phyloP scores from a whole-genome alignment of 2,113 vertebrate species.

The Ramphastos sulfuratus region DNA sequence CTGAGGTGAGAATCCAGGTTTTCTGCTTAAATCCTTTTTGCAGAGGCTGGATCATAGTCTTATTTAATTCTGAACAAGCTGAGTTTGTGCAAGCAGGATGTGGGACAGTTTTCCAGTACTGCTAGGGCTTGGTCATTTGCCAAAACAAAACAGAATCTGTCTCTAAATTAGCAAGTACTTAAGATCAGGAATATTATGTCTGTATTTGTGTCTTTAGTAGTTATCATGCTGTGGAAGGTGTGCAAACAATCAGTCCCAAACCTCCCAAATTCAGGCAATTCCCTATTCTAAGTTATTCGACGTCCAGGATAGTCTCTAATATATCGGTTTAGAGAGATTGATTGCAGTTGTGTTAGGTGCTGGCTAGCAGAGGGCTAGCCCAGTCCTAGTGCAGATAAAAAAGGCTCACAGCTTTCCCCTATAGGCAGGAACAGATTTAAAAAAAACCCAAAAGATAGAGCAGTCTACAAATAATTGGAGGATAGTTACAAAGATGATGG shows the following conservation, averaged over 20 bases:
- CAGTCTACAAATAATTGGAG: background rate
- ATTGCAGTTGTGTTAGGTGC: background rate
- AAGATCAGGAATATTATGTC: background rate
- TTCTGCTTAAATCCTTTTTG: background rate
- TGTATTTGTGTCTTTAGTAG: background rate
- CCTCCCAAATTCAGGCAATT: background rate
- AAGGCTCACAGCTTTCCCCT: background rate
- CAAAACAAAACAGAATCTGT: conserved; percentile 23
- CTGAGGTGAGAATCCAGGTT: background rate
- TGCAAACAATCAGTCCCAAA: background rate
- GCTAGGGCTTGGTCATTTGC: background rate
- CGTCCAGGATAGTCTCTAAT: background rate
- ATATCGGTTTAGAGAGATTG: background rate
- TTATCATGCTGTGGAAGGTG: background rate
- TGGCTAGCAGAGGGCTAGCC: background rate
- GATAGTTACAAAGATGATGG: background rate
- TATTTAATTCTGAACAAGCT: background rate
- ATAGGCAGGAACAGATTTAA: background rate
- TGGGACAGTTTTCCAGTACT: background rate
- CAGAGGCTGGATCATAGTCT: background rate
- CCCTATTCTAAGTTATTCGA: background rate
- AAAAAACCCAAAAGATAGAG: background rate
- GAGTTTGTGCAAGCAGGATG: background rate
- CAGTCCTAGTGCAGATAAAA: background rate
- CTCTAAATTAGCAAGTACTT: background rate